These are phyloP conservation scores for Latrodectus elegans DNA, from an alignment of 2,888 invertebrate genomes.

Conservation along the genomic window DNA sequence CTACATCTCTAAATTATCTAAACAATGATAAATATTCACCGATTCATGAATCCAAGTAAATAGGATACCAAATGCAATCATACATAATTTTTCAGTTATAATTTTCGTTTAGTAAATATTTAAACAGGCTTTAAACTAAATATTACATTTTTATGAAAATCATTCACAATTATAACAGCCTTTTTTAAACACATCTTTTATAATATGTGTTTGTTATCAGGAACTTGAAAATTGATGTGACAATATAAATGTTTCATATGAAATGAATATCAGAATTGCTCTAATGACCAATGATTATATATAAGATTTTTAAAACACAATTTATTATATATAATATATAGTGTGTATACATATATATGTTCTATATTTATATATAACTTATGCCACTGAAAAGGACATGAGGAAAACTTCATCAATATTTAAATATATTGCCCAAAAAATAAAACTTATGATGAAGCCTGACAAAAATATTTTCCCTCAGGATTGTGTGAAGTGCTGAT, in stretches of 20 bases:
- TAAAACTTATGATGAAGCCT: conserved; percentile 61
- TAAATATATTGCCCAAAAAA: conserved; percentile 67
- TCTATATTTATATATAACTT: conserved; percentile 64
- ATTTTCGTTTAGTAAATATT: neutral
- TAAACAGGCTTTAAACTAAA: neutral
- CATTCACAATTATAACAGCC: neutral
- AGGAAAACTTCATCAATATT: conserved; percentile 45
- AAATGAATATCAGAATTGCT: conserved; percentile 52
- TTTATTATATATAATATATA: conserved; percentile 56
- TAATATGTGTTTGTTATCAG: conserved; percentile 23
- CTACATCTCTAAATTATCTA: conserved; percentile 48
- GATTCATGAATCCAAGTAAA: conserved; percentile 37
- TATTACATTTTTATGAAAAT: neutral
- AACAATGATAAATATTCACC: conserved; percentile 35
- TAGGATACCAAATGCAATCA: conserved; percentile 14
- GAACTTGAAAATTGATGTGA: conserved; percentile 60
- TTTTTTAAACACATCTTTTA: conserved; percentile 12
- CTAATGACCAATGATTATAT: conserved; percentile 60
- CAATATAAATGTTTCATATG: conserved; percentile 65
- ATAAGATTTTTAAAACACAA: conserved; percentile 60
- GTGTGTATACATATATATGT: conserved; percentile 40
- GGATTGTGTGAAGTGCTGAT: conserved; percentile 59
- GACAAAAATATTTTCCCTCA: conserved; percentile 61
- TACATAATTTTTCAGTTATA: neutral
- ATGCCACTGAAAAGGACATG: conserved; percentile 58